phyloP scores from a whole-genome alignment of 2,888 invertebrate species.

The Scelioninae gen. 1 region DNA sequence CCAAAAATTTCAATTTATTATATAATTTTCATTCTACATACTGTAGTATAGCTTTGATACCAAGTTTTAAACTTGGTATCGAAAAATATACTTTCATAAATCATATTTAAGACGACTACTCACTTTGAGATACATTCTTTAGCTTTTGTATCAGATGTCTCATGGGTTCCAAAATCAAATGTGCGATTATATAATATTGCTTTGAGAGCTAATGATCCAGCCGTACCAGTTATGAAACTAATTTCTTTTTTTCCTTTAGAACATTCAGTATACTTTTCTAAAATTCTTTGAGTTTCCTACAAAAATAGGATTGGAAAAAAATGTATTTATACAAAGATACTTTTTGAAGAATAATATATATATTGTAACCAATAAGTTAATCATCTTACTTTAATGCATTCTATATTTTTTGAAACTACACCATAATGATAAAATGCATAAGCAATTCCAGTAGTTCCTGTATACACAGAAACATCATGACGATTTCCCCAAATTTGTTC shows the following conservation, averaged over 20 bases:
- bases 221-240: slow-evolving; percentile 89
- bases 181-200: slow-evolving; percentile 85
- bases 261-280: slow-evolving; percentile 74
- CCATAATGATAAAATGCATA: slow-evolving; percentile 87
- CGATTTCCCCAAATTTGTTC: slow-evolving; percentile 82
- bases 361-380: slow-evolving; percentile 24
- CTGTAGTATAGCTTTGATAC: too few relatives aligned
- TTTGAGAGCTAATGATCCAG: slow-evolving; percentile 88
- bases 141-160: slow-evolving; percentile 82
- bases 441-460: slow-evolving; percentile 90
- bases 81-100: too few relatives aligned
- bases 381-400: slow-evolving; percentile 77
- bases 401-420: slow-evolving; percentile 75
- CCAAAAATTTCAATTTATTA: too few relatives aligned
- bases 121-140: slow-evolving; percentile 86
- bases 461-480: slow-evolving; percentile 89
- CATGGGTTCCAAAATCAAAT: slow-evolving; percentile 47
- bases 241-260: slow-evolving; percentile 85
- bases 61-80: too few relatives aligned
- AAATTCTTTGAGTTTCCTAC: slow-evolving; percentile 44
- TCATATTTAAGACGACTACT: slow-evolving; percentile 51
- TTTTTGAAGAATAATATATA: too few relatives aligned
- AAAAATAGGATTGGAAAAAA: too few relatives aligned
- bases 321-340: too few relatives aligned
- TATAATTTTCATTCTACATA: too few relatives aligned